Base-by-base conservation (phyloP, 2,888 invertebrate genomes). In the Plutella xylostella region DNA sequence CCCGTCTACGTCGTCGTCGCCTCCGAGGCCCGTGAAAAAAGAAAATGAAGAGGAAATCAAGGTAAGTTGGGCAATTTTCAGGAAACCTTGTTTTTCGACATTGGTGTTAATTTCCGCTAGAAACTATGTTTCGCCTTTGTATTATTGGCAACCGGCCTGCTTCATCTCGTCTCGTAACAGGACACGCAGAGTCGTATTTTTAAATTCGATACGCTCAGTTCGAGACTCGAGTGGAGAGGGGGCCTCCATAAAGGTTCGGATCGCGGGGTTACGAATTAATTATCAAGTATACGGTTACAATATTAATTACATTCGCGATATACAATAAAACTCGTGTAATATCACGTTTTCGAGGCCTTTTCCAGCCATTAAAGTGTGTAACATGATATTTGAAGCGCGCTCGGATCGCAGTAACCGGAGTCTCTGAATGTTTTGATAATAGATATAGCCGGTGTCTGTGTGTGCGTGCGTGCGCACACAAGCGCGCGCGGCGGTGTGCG, bases 11-110 rank as follows among this genome's bases (percentile, higher is more conserved):
- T 61, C 73, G 30, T 58, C 72, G 5, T 70, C 78, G 46, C 76
- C 82, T 21, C 74, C 75, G 9, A 70, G 72, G 50, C 60, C 72
- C 61, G 83, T 89, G 55, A 91, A 91, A 72, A 90, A 90, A 72
- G 91, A 91, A 68, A 82, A 87, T 58, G 89, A 89, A 74, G 91
- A 91, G 79, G 91, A 91, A 79, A 91, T 91, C 68, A 91, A 91
- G 88, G 91, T 92, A 79, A 61, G 68, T 43, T 66, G 62, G 43
- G 25, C 41, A 52, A 45, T 54, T 58, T 58, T 53, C 45, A 58
- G 54, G 63, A 56, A 22, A 4, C 7, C 2, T 57, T 62, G 65
- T 60, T 60, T 39, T 46, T 55, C 55, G 63, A 63, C 60, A 65
- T 63, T 68, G 68, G 69, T 58, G 63, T 52, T 60, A 60, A 65